Evolutionary conservation across 2,797 vertebrate genomes (phyloP).

Genomic region (Neomorphus geoffroyi): DNA sequence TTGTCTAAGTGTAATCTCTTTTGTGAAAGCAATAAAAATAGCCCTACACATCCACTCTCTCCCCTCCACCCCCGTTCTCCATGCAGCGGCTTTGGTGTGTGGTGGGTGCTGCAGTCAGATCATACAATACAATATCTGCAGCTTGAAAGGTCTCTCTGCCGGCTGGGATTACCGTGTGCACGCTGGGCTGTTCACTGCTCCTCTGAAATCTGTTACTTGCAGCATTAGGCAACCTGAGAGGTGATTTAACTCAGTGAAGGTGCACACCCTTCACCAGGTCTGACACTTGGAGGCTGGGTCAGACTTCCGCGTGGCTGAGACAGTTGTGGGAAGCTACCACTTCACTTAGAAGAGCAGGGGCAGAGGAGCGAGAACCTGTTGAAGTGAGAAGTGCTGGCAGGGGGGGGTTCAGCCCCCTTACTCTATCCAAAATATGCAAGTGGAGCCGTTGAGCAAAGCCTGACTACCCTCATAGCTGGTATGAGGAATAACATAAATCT

Average conservation of each 20-base stretch:
- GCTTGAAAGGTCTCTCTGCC: neutral
- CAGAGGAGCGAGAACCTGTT: neutral
- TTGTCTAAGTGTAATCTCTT: neutral
- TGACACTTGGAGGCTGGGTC: neutral
- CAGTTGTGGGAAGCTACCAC: slow-evolving; percentile 58
- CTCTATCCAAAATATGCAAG: neutral
- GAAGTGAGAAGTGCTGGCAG: neutral
- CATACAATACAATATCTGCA: rapidly evolving
- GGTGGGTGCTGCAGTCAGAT: neutral
- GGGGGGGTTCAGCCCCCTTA: neutral
- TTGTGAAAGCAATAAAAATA: neutral
- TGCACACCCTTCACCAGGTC: slow-evolving; percentile 42
- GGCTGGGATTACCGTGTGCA: neutral
- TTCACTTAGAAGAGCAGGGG: neutral
- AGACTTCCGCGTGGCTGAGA: slow-evolving; percentile 44
- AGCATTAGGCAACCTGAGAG: neutral
- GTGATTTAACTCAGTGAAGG: neutral
- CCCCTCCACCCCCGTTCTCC: neutral
- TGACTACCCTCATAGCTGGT: neutral
- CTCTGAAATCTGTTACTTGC: neutral
- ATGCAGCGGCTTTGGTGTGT: rapidly evolving
- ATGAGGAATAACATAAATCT: neutral
- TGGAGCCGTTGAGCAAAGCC: neutral
- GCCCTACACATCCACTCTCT: neutral
- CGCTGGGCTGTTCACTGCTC: rapidly evolving